A percentile compares a stretch with the other conserved stretches of the same genome.
These are phyloP conservation scores for Chloroclysta siterata DNA, from an alignment of 2,888 invertebrate genomes.

Conservation along the genomic window DNA sequence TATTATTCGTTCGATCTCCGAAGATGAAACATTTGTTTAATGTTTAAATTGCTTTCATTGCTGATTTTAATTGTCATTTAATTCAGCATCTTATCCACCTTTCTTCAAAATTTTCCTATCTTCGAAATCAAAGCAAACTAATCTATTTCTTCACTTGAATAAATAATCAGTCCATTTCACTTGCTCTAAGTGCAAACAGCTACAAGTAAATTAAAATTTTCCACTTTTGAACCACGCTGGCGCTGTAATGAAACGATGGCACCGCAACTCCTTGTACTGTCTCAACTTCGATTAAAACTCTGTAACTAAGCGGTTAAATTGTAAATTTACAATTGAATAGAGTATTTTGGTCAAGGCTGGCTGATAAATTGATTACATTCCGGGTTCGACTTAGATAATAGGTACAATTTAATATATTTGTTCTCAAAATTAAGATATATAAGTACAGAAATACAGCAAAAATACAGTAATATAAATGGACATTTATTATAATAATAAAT, in stretches of 20 bases:
- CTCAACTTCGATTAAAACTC: conserved; percentile 44
- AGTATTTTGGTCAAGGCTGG: conserved; percentile 2
- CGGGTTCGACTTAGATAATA: not conserved
- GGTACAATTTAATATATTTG: not conserved
- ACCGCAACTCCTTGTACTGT: conserved; percentile 39
- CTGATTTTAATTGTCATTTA: not conserved
- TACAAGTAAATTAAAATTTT: conserved; percentile 40
- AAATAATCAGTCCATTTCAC: conserved; percentile 26
- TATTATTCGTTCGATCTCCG: too few species aligned
- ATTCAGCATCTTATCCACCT: not conserved
- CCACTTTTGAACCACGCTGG: conserved; percentile 28
- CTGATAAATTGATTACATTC: conserved; percentile 6
- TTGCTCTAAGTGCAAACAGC: conserved; percentile 36
- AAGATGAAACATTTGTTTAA: too few species aligned
- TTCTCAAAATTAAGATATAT: not conserved
- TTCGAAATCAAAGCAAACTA: conserved; percentile 21
- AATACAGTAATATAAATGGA: too few species aligned
- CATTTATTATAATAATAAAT: too few species aligned
- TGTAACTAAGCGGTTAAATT: conserved; percentile 43
- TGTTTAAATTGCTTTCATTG: too few species aligned
- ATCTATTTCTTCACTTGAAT: conserved; percentile 31
- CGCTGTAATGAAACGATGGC: conserved; percentile 38
- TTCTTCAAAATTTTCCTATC: conserved; percentile 8
- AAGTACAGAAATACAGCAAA: too few species aligned
- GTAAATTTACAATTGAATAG: conserved; percentile 16